Evolutionary conservation across 2,888 invertebrate species (phyloP), one percentile per base, ranked within the genome.

Genomic region (Subacronicta megacephala): DNA sequence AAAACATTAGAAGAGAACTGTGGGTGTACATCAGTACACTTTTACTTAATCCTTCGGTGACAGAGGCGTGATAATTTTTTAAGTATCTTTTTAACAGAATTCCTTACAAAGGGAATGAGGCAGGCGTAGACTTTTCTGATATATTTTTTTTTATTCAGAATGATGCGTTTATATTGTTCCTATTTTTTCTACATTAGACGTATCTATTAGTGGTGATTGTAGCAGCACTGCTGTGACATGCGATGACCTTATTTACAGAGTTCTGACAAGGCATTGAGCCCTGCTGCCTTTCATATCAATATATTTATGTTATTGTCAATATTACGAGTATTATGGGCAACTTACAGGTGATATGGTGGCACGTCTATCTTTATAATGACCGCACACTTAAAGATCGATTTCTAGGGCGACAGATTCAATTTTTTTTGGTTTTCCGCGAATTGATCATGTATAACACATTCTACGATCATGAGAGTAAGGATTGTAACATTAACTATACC

Each of bases 211-310:
- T 67, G 73, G 76, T 56, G 66, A 81, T 78, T 80, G 81, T 80
- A 67, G 62, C 68, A 79, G 72, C 62, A 53, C 59, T 37, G 62
- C 68, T 78, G 72, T 64, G 37, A 59, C 66, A 35, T 35, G 64
- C 71, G 76, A 82, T 82, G 85, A 89, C 89, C 84, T 89, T 89
- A 87, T 88, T 89, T 85, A 84, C 84, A 62, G 77, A 71, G 64
- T 66, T 81, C 74, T 65, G 58, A 69, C 88, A 89, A 89, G 89
- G 90, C 70, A 62, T 49, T 58, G 62, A 77, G 82, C 80, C 80
- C 81, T 84, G 78, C 83, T n/a, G 80, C 77, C 75, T 83, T 83
- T 81, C 78, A 75, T 83, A 84, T 84, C 75, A 69, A 41, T 65
- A 31, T 75, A 77, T 78, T 72, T 75, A 65, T 76, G 57, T 72